Evolutionary conservation across 2,888 invertebrate species (phyloP).

Genomic region (Eledone cirrhosa): DNA sequence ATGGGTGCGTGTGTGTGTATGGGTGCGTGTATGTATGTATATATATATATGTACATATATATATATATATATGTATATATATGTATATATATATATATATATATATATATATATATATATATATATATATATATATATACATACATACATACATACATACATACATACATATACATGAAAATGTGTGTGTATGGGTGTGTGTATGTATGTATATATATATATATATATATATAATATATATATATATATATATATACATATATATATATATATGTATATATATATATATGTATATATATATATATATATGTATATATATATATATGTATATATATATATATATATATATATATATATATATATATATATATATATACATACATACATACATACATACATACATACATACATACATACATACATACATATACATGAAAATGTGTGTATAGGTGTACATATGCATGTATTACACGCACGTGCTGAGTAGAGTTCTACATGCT

Average conservation of each 20-base stretch:
- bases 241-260: background rate
- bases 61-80: background rate
- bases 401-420: background rate
- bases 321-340: background rate
- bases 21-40: background rate
- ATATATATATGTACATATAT: constrained; percentile 8
- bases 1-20: background rate
- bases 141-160: background rate
- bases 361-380: background rate
- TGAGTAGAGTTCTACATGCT: too few species aligned
- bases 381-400: background rate
- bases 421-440: background rate
- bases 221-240: background rate
- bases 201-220: background rate
- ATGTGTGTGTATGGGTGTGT: background rate
- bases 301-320: background rate
- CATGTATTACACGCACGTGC: too few species aligned
- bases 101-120: background rate
- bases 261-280: background rate
- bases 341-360: background rate
- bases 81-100: background rate
- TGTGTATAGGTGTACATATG: background rate
- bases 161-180: background rate
- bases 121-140: background rate
- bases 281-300: background rate